Base-by-base conservation (phyloP, 53 echinoderm and acorn worm species). In the Holothuria scabra region DNA sequence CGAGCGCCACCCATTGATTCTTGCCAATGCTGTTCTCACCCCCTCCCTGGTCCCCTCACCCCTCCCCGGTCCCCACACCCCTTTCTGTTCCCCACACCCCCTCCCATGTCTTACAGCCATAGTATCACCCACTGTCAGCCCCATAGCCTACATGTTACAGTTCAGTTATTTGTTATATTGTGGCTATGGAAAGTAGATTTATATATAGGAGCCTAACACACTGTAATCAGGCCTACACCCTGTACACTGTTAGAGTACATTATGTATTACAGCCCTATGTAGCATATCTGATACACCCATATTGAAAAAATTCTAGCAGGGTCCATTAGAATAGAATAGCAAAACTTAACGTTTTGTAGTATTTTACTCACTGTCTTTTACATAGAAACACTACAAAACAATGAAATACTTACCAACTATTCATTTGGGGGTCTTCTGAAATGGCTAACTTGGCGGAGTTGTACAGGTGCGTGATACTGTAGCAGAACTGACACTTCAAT, bases 301-400 rank as follows among this genome's bases (percentile, higher is more conserved):
- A 61, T 61, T 26, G 61, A 26, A 26, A 61, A 61, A 61, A 61
- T 44, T 61, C 61, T n/a, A 61, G 61, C n/a, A 26, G 61, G 13
- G 12, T 61, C 61, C n/a, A 61, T 61, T 61, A 61, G 61, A 61
- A 61, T 61, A 61, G 61, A 61, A 61, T 61, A 7, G 61, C 61
- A 61, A 23, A 44, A 61, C 26, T 61, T 61, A n/a, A n/a, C 61
- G 6, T 61, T 26, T 7, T 61, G 61, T 61, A 61, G 61, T 61
- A 61, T 61, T 61, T 61, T 61, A 61, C 22, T 61, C 22, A 6
- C 26, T 61, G 8, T 61, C 26, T 61, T 23, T 61, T 61, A n/a
- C n/a, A 61, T 61, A 61, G 61, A 61, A 61, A 61, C 61, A 61
- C 61, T 61, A 61, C 61, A 61, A 7, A 61, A 61, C 61, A 61